Conservation (phyloP, 2,113 vertebrate genomes). For the Scatophagus argus region DNA sequence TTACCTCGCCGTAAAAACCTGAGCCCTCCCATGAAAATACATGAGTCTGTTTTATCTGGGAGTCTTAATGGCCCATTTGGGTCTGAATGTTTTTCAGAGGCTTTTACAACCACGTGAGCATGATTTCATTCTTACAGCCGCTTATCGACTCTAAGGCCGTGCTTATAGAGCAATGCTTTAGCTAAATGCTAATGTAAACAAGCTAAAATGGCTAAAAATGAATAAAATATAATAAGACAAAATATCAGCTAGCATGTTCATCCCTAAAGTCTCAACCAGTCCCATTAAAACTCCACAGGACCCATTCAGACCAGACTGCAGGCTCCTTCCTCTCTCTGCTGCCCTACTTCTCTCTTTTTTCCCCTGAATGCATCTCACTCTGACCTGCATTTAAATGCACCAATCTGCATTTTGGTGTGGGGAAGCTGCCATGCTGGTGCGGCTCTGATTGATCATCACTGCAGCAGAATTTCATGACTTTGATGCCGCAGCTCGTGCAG, state of each 20-base stretch:
- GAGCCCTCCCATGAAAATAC: too few species aligned
- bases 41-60: too few species aligned
- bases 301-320: conserved; percentile 6
- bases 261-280: background rate
- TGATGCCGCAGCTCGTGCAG: conserved; percentile 48
- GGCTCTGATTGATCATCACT: conserved; percentile 48
- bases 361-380: conserved; percentile 52
- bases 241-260: background rate
- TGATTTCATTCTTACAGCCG: too few species aligned
- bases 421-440: conserved; percentile 9
- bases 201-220: too few species aligned
- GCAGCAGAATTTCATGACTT: conserved; percentile 48
- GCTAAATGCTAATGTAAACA: too few species aligned
- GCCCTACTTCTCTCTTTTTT: conserved; percentile 63
- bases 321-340: conserved; percentile 15
- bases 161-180: too few species aligned
- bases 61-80: too few species aligned
- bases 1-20: too few species aligned
- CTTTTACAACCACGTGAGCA: too few species aligned
- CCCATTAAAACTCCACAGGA: background rate
- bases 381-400: conserved; percentile 74
- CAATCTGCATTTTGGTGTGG: conserved; percentile 57
- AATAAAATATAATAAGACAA: too few species aligned
- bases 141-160: too few species aligned
- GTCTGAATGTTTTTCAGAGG: too few species aligned